phyloP scores from a whole-genome alignment of 2,888 invertebrate species.

The Platynereis dumerilii region DNA sequence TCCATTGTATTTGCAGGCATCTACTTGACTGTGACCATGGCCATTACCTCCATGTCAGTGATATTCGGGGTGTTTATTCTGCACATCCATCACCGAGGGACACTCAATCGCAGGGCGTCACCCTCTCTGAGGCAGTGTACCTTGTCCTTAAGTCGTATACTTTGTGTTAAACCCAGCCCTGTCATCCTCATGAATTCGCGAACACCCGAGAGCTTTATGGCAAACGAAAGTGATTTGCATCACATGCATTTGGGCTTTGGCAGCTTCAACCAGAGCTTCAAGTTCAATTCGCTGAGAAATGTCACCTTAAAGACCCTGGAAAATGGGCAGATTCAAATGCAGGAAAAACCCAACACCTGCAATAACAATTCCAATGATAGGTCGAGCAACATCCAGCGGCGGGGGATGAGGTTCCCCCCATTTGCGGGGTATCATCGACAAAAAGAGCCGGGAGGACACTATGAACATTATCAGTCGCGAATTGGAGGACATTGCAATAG shows the following conservation, averaged over 20 bases:
- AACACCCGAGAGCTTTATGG: too few species aligned
- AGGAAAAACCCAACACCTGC: too few species aligned
- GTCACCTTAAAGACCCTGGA: slow-evolving; percentile 13
- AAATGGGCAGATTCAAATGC: slow-evolving; percentile 4
- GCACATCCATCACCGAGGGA: slow-evolving; percentile 48
- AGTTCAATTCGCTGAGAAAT: slow-evolving; percentile 12
- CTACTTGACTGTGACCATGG: slow-evolving; percentile 56
- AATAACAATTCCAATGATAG: neutral
- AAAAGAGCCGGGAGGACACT: slow-evolving; percentile 44
- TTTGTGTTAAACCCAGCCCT: too few species aligned
- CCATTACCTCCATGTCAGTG: slow-evolving; percentile 57
- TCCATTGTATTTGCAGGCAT: slow-evolving; percentile 46
- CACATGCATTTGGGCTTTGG: neutral
- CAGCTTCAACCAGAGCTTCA: slow-evolving; percentile 21
- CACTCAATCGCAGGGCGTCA: neutral
- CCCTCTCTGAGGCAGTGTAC: too few species aligned
- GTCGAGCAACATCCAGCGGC: neutral
- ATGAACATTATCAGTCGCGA: slow-evolving; percentile 47
- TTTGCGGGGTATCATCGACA: slow-evolving; percentile 46
- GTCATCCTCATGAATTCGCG: neutral
- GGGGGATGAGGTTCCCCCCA: slow-evolving; percentile 51
- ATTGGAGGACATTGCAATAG: slow-evolving; percentile 65
- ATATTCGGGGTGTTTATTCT: slow-evolving; percentile 56
- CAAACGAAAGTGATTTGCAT: neutral
- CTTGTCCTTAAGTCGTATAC: too few species aligned